phyloP scores from a whole-genome alignment of 2,113 vertebrate species.

The Hippolais icterina region DNA sequence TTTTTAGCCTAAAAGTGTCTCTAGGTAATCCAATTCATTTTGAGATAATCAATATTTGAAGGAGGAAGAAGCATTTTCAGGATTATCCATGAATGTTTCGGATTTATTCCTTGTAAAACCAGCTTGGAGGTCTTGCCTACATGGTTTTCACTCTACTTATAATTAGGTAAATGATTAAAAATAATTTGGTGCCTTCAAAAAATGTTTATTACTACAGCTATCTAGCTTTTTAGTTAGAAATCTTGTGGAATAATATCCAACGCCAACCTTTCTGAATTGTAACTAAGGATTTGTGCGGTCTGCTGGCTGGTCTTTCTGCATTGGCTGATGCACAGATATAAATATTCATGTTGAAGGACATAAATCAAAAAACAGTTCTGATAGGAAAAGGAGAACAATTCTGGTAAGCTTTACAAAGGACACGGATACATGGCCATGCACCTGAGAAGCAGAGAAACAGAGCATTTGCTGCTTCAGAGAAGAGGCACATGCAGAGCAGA shows the following conservation, averaged over 20 bases:
- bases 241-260: background rate
- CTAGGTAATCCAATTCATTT: background rate
- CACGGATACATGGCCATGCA: background rate
- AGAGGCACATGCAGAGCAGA: background rate
- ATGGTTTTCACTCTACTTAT: background rate
- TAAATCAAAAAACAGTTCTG: background rate
- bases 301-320: background rate
- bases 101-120: background rate
- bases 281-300: background rate
- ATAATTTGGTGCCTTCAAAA: background rate
- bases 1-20: background rate
- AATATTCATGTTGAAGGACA: background rate
- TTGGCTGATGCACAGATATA: background rate
- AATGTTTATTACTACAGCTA: background rate
- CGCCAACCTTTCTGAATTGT: background rate
- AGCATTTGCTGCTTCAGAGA: background rate
- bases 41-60: background rate
- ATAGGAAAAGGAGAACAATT: background rate
- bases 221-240: background rate
- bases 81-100: background rate
- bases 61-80: background rate
- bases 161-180: background rate
- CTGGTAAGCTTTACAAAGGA: background rate
- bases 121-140: background rate
- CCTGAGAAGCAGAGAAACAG: background rate